Percentiles rank a stretch among this genome's conserved stretches.
Conservation (phyloP, 2,113 vertebrate species). For the Ahaetulla prasina region DNA sequence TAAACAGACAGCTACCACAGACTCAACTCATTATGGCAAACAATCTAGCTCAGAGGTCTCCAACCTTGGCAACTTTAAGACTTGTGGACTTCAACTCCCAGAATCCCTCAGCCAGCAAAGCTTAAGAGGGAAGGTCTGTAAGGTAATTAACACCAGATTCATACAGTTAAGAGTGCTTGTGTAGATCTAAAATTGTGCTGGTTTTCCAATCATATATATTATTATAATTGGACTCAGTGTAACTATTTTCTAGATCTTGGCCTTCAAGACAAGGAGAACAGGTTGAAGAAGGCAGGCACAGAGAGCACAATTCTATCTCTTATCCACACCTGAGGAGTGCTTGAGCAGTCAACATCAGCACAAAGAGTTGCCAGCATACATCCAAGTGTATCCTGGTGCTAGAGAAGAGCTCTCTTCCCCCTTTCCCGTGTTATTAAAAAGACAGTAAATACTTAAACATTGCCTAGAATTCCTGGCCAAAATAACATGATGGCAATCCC, state of each 20-base stretch:
- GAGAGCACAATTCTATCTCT: not conserved
- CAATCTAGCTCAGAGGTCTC: too few relatives aligned
- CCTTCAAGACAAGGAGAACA: not conserved
- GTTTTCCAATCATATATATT: not conserved
- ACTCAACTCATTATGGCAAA: not conserved
- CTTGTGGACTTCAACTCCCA: too few relatives aligned
- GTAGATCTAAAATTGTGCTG: not conserved
- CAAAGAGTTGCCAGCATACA: constrained; percentile 24
- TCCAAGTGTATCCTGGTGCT: constrained; percentile 22
- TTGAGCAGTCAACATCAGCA: constrained; percentile 17
- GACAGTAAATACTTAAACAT: constrained; percentile 57
- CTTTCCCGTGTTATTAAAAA: constrained; percentile 47
- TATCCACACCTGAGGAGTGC: not conserved
- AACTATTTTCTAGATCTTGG: not conserved
- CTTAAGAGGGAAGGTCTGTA: not conserved
- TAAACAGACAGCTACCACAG: constrained; percentile 2
- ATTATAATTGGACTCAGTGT: not conserved
- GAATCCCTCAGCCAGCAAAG: too few relatives aligned
- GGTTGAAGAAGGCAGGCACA: not conserved
- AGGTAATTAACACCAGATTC: not conserved
- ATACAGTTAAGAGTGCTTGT: not conserved
- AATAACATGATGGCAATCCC: not conserved
- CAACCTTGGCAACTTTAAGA: too few relatives aligned
- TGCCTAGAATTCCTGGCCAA: not conserved
- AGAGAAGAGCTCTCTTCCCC: constrained; percentile 24